phyloP scores from a whole-genome alignment of 2,888 invertebrate species.

The Parelbella ahira region DNA sequence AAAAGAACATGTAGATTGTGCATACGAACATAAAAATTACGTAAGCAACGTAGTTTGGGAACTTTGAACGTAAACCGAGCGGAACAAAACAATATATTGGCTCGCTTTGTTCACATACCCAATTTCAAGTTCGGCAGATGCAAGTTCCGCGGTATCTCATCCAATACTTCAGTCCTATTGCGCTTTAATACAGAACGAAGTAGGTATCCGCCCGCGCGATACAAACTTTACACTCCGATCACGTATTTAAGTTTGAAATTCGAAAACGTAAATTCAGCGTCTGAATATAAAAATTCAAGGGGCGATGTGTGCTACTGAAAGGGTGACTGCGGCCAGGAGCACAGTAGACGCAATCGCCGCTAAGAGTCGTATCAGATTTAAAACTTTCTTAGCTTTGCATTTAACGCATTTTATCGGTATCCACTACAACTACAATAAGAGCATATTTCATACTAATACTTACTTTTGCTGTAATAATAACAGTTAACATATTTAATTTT shows the following conservation, averaged over 20 bases:
- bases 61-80: slow-evolving; percentile 7
- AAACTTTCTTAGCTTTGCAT: slow-evolving; percentile 6
- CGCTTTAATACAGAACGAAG: slow-evolving; percentile 46
- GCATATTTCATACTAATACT: too few relatives aligned
- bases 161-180: slow-evolving; percentile 31
- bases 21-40: not conserved
- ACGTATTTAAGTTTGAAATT: slow-evolving; percentile 65
- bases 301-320: slow-evolving; percentile 42
- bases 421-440: too few relatives aligned
- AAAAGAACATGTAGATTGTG: too few relatives aligned
- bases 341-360: slow-evolving; percentile 11
- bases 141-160: slow-evolving; percentile 25
- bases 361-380: slow-evolving; percentile 12
- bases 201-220: slow-evolving; percentile 40
- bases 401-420: too few relatives aligned
- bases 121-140: slow-evolving; percentile 21
- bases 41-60: not conserved
- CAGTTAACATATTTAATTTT: too few relatives aligned
- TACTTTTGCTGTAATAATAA: too few relatives aligned
- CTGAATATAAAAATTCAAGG: slow-evolving; percentile 61
- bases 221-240: slow-evolving; percentile 53
- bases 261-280: slow-evolving; percentile 66
- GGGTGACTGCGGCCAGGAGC: slow-evolving; percentile 36
- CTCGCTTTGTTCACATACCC: slow-evolving; percentile 19
- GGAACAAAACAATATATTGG: slow-evolving; percentile 18